Percentiles rank a stretch among this genome's conserved stretches.
These are phyloP conservation scores for Acrocyrtus sp. DNA, from an alignment of 2,888 invertebrate genomes.

Conservation along the genomic window DNA sequence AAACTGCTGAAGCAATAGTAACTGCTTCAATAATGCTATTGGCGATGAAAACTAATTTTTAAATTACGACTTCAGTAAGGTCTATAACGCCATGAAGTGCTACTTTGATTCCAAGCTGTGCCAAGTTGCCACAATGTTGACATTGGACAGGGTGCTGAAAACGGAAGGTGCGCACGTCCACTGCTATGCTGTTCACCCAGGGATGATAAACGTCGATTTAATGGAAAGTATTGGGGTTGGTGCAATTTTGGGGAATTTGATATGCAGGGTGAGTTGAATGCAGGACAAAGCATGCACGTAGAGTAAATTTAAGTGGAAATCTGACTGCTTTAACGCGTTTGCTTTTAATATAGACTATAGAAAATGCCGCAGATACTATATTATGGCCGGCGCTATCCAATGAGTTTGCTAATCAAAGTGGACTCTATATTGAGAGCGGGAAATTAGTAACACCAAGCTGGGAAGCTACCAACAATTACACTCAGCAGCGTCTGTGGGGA, in stretches of 20 bases:
- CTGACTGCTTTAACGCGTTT: background rate
- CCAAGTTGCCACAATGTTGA: slow-evolving; percentile 74
- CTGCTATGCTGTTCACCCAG: slow-evolving; percentile 84
- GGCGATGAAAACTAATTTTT: too few relatives aligned
- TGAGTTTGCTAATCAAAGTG: slow-evolving; percentile 78
- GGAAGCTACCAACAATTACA: slow-evolving; percentile 32
- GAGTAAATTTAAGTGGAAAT: background rate
- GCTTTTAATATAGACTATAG: slow-evolving; percentile 72
- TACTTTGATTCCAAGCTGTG: slow-evolving; percentile 89
- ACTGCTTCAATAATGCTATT: too few relatives aligned
- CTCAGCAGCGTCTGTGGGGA: slow-evolving; percentile 30
- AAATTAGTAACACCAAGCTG: slow-evolving; percentile 20
- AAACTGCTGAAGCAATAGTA: too few relatives aligned
- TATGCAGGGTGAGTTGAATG: slow-evolving; percentile 24
- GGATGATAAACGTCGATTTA: slow-evolving; percentile 84
- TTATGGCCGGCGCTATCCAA: slow-evolving; percentile 81
- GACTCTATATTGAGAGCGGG: slow-evolving; percentile 76
- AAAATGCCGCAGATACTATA: slow-evolving; percentile 81
- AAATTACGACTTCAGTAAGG: slow-evolving; percentile 17
- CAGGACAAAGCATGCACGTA: background rate
- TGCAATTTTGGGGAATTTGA: slow-evolving; percentile 16
- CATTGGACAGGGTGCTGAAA: slow-evolving; percentile 72
- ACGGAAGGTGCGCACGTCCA: slow-evolving; percentile 72
- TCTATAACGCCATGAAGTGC: slow-evolving; percentile 66
- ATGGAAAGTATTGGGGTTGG: slow-evolving; percentile 68